phyloP scores from a whole-genome alignment of 2,797 vertebrate genomes.

The Okamejei kenojei region DNA sequence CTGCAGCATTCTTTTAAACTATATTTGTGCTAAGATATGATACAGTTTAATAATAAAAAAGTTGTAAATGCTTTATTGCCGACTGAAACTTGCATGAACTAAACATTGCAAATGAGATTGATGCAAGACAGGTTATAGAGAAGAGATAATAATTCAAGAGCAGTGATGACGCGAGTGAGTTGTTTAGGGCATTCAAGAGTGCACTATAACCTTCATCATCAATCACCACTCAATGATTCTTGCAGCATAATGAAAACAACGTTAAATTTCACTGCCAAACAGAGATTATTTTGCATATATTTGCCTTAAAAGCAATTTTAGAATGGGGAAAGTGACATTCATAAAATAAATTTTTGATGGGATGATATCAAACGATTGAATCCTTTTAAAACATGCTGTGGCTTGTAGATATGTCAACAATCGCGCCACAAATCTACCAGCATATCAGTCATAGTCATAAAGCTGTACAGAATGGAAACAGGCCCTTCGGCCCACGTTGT shows the following conservation, averaged over 20 bases:
- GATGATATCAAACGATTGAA: neutral
- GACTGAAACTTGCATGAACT: neutral
- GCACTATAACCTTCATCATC: constrained; percentile 17
- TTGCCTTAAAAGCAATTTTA: neutral
- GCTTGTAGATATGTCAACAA: too few relatives aligned
- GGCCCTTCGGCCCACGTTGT: too few relatives aligned
- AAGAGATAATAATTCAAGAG: constrained; percentile 19
- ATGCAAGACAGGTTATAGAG: neutral
- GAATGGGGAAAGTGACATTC: neutral
- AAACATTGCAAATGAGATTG: constrained; percentile 5
- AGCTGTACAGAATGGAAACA: too few relatives aligned
- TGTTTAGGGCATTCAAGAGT: neutral
- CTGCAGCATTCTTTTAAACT: neutral
- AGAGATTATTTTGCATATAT: neutral
- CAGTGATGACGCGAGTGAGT: neutral
- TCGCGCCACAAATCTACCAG: too few relatives aligned
- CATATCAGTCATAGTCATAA: too few relatives aligned
- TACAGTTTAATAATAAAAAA: constrained; percentile 23
- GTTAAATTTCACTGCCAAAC: neutral
- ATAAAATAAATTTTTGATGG: neutral
- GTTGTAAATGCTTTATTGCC: constrained; percentile 8
- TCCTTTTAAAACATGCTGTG: neutral
- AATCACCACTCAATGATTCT: neutral
- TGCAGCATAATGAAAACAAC: neutral
- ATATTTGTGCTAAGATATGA: neutral